Percentiles rank a stretch among this genome's conserved stretches.
phyloP scores from a whole-genome alignment of 2,888 invertebrate species.

The Sericinus montela region DNA sequence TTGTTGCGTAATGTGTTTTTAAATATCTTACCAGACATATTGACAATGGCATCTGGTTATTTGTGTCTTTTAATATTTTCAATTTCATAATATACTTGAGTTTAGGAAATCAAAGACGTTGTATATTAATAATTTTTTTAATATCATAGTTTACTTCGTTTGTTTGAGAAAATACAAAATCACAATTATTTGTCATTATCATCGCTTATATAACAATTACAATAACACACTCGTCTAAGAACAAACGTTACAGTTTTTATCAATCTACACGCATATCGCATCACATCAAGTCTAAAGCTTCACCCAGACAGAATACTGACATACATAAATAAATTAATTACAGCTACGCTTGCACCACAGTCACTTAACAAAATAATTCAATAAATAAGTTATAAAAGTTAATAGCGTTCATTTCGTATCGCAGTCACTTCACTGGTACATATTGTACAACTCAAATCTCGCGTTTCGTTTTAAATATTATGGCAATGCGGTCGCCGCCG shows the following conservation, averaged over 20 bases:
- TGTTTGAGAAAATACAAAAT: conserved; percentile 63
- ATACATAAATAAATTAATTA: conserved; percentile 76
- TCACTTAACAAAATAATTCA: conserved; percentile 68
- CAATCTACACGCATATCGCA: conserved; percentile 43
- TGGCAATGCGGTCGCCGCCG: conserved; percentile 69
- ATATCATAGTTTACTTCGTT: conserved; percentile 54
- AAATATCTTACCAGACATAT: too few relatives aligned
- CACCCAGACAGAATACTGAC: conserved; percentile 69
- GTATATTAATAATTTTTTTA: conserved; percentile 28
- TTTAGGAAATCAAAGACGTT: too few relatives aligned
- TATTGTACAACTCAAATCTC: conserved; percentile 23
- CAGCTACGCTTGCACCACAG: conserved; percentile 65
- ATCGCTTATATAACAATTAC: conserved; percentile 39
- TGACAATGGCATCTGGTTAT: too few relatives aligned
- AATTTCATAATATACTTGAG: conserved; percentile 43
- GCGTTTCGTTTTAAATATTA: conserved; percentile 58
- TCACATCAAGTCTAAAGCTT: conserved; percentile 59
- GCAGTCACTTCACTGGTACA: conserved; percentile 32
- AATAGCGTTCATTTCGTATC: conserved; percentile 53
- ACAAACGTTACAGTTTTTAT: conserved; percentile 42
- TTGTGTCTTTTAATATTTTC: too few relatives aligned
- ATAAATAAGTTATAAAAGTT: conserved; percentile 65
- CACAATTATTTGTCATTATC: conserved; percentile 51
- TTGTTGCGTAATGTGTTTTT: too few relatives aligned
- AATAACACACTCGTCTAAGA: too few relatives aligned